Base-by-base conservation (phyloP, 2,113 vertebrate genomes). In the Paedocypris sp. region DNA sequence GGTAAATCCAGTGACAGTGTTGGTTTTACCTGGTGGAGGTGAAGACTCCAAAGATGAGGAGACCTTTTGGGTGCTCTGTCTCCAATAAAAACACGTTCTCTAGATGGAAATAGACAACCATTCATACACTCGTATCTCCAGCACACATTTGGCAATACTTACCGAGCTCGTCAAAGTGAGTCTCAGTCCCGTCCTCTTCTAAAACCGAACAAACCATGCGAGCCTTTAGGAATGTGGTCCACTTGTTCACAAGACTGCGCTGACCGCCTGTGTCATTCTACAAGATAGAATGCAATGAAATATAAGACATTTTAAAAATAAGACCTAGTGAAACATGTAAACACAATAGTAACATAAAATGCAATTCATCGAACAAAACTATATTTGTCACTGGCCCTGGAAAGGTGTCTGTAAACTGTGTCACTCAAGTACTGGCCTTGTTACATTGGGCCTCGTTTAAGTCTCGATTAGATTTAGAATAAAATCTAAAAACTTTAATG, bases 201-300 rank as follows among this genome's bases (percentile, higher is more conserved):
- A 91, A 86, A 6, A 99, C 94, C 0, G 94, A 98, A 67, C 95
- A 99, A 45, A 99, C 93, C 72, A 99, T 85, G 62, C 95, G 77
- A 1, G 93, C 93, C 74, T 99, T 99, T 11, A 97, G 78, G 75
- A 97, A 99, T 0, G 95, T 99, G 19, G 93, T 97, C 95, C 95
- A 99, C 51, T 97, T 98, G 79, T 99, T 99, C 51, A 99, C 95
- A 0, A 99, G 87, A 67, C 95, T 99, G 10, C 95, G 88, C 67
- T 95, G 93, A 10, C 95, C 95, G n/a, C 95, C 95, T 0, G 89
- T 89, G 76, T 99, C 95, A 64, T 87, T 99, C 95, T 88, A 71
- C n/a, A n/a, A n/a, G 7, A 28, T 25, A 62, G 10, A 68, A 53
- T 39, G 26, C 16, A 38, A 29, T 26, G 5, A 51, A 7, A 5